phyloP scores from a whole-genome alignment of 2,113 vertebrate genomes.

The Nicator chloris region DNA sequence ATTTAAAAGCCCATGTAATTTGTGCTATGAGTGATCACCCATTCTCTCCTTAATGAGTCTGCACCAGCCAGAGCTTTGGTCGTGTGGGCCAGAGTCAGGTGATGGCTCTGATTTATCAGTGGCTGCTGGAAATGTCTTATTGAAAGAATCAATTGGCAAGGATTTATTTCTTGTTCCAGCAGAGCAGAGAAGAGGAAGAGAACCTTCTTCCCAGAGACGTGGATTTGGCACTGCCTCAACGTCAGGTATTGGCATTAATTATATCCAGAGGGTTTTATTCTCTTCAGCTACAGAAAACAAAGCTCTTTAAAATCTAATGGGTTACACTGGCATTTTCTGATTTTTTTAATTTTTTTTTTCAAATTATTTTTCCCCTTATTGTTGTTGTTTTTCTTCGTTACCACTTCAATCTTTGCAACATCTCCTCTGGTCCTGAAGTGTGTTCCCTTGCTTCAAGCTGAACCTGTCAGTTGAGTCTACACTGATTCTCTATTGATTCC shows the following conservation, averaged over 20 bases:
- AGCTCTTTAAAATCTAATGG: background rate
- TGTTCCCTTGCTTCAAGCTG: background rate
- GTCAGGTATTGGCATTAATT: constrained; percentile 77
- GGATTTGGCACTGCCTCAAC: constrained; percentile 90
- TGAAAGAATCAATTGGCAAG: background rate
- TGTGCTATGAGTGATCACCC: background rate
- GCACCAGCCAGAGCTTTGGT: background rate
- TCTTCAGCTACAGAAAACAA: background rate
- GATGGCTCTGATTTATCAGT: background rate
- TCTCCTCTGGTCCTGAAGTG: background rate
- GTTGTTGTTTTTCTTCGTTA: background rate
- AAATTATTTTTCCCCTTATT: no score
- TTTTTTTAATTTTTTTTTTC: background rate
- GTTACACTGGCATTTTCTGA: background rate
- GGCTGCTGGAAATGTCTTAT: background rate
- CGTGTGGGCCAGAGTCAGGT: background rate
- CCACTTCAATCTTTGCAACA: background rate
- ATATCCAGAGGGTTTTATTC: background rate
- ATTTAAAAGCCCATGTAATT: background rate
- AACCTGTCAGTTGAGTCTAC: background rate
- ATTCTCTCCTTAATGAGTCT: background rate
- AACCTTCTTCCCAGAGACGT: constrained; percentile 91
- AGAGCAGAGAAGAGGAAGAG: constrained; percentile 88
- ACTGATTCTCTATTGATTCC: background rate
- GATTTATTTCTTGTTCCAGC: constrained; percentile 39